Evolutionary conservation across 2,797 vertebrate genomes (phyloP), one percentile per base, ranked within the genome.

Genomic region (Limnodromus scolopaceus): DNA sequence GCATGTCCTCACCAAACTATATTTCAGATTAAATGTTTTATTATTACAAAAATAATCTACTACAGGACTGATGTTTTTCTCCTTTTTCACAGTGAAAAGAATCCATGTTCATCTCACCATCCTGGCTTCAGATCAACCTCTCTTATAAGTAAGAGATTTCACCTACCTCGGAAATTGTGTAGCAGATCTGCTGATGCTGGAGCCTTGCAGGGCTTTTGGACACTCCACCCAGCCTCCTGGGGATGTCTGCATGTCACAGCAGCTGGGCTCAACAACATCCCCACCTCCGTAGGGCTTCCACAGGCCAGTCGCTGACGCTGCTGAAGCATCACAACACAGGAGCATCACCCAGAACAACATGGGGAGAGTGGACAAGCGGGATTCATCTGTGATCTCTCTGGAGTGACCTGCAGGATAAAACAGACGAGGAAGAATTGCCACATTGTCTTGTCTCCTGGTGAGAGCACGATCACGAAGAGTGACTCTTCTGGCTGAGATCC

Each of bases 211-310:
- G 65, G n/a, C 11, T 74, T 64, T 45, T 0, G 2, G 79, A 54
- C 1, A 1, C 13, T 41, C 54, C 84, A 23, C 18, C 17, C 91
- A 13, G 17, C 32, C 58, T 36, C 48, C 34, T 0, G 0, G 30
- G 49, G 58, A 32, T 0, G 2, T 14, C 43, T 30, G 6, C 27
- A 43, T 1, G 0, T 4, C 36, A 14, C 2, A 0, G 43, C 69
- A 66, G 28, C 55, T 61, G 61, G 3, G 6, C 43, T 58, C 34
- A 27, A 4, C 54, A 27, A 11, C 0, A 0, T 15, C 7, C 23
- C 66, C 5, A 1, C 5, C 10, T 8, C 9, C 3, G 0, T 2
- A 78, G 25, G 32, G 11, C 45, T 75, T 36, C 38, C 65, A 30
- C 0, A 0, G 28, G 10, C 14, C 14, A 2, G 1, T 30, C 6